Evolutionary conservation across 2,888 invertebrate genomes (phyloP).

Genomic region (Gortyna flavago): DNA sequence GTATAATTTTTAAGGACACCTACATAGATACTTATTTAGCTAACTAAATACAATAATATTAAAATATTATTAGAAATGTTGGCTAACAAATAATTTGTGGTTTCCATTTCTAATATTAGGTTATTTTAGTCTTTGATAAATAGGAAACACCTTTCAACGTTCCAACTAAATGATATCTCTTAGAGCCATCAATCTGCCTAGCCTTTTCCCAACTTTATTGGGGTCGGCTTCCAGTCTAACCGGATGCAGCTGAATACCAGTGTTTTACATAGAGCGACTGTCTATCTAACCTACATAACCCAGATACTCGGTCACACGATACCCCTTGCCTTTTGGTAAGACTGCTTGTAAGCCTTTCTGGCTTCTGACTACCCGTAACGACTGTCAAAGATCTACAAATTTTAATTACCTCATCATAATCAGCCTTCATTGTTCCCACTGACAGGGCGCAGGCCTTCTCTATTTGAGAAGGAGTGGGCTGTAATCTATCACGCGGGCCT

Average conservation of each 20-base stretch:
- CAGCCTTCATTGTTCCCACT: too few relatives aligned
- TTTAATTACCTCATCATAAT: not conserved
- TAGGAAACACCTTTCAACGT: not conserved
- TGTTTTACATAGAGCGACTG: not conserved
- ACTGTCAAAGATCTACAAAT: not conserved
- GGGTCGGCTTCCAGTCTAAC: not conserved
- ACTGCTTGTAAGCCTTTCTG: not conserved
- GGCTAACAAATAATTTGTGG: constrained; percentile 1
- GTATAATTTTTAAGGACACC: not conserved
- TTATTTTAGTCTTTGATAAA: not conserved
- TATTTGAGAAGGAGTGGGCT: too few relatives aligned
- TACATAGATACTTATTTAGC: too few relatives aligned
- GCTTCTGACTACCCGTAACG: not conserved
- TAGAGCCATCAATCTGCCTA: not conserved
- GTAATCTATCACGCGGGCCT: too few relatives aligned
- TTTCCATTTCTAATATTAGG: not conserved
- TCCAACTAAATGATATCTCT: not conserved
- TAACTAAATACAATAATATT: not conserved
- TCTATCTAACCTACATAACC: not conserved
- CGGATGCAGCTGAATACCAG: not conserved
- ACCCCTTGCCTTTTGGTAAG: not conserved
- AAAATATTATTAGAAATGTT: not conserved
- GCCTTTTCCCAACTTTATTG: not conserved
- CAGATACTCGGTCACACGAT: not conserved
- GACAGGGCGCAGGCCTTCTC: too few relatives aligned